Base-by-base conservation (phyloP, 2,888 invertebrate species). In the Hydriomena furcata region DNA sequence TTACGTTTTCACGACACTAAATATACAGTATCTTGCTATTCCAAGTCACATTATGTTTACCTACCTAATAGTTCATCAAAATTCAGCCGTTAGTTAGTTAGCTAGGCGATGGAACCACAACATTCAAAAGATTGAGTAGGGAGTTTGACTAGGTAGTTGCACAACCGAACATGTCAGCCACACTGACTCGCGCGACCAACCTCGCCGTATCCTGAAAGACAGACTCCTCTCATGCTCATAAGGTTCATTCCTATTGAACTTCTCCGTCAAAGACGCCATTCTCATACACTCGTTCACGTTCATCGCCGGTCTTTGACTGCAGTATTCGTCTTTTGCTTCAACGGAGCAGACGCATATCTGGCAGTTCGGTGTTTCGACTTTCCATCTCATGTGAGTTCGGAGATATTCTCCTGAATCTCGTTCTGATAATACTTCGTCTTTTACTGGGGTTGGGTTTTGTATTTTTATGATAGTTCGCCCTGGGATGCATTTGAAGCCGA, bases 231-330 rank as follows among this genome's bases (percentile, higher is more conserved):
- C 64, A 40, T 80, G 80, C 0, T 78, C 71, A 28, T 50, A 85
- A 0, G 83, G 81, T 1, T 65, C 5, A 23, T 70, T 68, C 1
- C 27, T 62, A 0, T 68, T 25, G 1, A 68, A 68, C 1, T 65
- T 43, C 0, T 73, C 59, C 28, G 52, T 66, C 1, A 78, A 6
- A 0, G 32, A 40, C 0, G 62, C 61, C 60, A 84, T 61, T 36
- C 72, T 54, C 1, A 88, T 50, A 38, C 89, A 90, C 55, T 89
- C 89, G 37, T 89, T 88, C 0, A 84, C 63, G 35, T 77, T 84
- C 24, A 58, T 71, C 0, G 84, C 82, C 1, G 85, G 80, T 63
- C 87, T 73, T 2, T 66, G 71, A 0, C 65, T 72, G 40, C 89
- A 90, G 30, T 79, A 71, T 27, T 85, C 79, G 30, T 81, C 63